Evolutionary conservation across 1,140 invertebrate genomes (phyloP).

Genomic region (Melitaea cinxia): DNA sequence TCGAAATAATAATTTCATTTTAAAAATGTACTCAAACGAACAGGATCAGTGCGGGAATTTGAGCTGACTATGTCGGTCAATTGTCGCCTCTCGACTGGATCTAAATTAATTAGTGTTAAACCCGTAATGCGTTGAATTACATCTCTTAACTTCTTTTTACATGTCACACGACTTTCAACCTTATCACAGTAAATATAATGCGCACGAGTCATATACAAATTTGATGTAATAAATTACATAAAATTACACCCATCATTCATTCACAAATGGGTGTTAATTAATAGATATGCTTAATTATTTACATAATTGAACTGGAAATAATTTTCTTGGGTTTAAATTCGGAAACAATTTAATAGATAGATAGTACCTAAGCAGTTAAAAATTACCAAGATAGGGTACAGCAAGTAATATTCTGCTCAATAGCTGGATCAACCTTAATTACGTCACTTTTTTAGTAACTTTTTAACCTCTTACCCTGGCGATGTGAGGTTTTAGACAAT

Average conservation of each 20-base stretch:
- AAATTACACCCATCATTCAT: background rate
- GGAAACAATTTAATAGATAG: no score
- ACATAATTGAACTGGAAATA: no score
- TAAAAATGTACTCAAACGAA: background rate
- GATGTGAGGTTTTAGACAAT: no score
- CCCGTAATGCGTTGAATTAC: slow-evolving; percentile 40
- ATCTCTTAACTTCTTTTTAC: slow-evolving; percentile 15
- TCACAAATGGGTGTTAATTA: background rate
- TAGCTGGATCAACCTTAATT: no score
- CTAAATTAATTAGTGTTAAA: slow-evolving; percentile 49
- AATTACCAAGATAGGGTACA: no score
- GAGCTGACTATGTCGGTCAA: slow-evolving; percentile 37
- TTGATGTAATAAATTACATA: background rate
- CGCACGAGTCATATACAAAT: background rate
- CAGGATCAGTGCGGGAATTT: slow-evolving; percentile 3
- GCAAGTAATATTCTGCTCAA: no score
- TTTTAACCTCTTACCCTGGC: no score
- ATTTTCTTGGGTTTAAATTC: no score
- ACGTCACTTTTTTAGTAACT: no score
- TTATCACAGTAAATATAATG: background rate
- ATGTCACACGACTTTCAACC: background rate
- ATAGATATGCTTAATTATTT: no score
- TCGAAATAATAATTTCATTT: slow-evolving; percentile 9
- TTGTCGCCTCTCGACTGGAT: slow-evolving; percentile 39
- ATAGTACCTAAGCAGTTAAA: no score